These are phyloP conservation scores for Pangasius macronema DNA, from an alignment of 2,797 vertebrate species.

Conservation along the genomic window DNA sequence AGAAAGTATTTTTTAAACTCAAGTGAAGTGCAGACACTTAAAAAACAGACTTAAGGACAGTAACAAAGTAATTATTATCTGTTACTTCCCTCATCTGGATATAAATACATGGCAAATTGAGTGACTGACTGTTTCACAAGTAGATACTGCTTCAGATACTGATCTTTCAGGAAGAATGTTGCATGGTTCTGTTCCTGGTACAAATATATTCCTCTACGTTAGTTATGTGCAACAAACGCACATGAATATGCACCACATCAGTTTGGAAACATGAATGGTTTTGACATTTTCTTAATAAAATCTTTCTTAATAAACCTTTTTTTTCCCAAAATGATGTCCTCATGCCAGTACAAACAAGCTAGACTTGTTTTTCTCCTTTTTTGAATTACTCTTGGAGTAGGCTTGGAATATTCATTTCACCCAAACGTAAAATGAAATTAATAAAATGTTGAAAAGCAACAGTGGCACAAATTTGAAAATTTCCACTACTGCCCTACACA, in stretches of 20 bases:
- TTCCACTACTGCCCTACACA: not conserved
- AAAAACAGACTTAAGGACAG: not conserved
- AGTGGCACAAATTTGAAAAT: not conserved
- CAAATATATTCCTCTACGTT: not conserved
- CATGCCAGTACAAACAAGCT: not conserved
- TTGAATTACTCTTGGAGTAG: not conserved
- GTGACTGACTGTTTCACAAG: not conserved
- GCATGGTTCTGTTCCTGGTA: not conserved
- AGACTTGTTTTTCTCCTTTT: slow-evolving; percentile 2
- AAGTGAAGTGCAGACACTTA: not conserved
- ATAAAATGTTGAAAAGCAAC: not conserved
- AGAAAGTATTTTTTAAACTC: not conserved
- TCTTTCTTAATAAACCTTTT: slow-evolving; percentile 13
- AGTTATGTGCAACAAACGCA: not conserved
- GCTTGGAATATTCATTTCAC: not conserved
- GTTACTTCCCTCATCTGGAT: not conserved
- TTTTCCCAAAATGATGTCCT: not conserved
- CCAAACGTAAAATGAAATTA: not conserved
- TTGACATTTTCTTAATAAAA: not conserved
- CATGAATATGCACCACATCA: not conserved
- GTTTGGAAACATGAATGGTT: slow-evolving; percentile 30
- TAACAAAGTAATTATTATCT: not conserved
- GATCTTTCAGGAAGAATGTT: not conserved
- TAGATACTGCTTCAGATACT: not conserved
- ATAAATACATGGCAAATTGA: not conserved